Evolutionary conservation across 2,888 invertebrate genomes (phyloP), one percentile per base, ranked within the genome.

Genomic region (Gibbula magus): DNA sequence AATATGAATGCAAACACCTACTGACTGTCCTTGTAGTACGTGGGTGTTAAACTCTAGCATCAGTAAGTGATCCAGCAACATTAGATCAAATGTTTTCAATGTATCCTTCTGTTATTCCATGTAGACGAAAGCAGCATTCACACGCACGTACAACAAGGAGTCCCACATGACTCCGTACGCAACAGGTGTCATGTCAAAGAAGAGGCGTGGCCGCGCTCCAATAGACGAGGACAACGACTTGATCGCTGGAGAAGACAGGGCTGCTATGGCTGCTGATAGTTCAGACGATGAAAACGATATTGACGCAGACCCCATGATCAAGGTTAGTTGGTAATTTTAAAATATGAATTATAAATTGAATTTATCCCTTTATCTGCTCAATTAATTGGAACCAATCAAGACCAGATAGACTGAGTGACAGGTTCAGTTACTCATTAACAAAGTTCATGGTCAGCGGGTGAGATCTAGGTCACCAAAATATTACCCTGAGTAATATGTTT

Each of bases 111-210:
- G 35, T 75, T n/a, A n/a, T n/a, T 67, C 51, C 78, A 81, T 80
- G 10, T 88, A 96, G 96, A 96, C 97, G 0, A 99, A 99, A 94
- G 95, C 98, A 0, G 97, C 98, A 0, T 96, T 99, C 92, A 99
- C 99, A 0, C 95, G 98, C 61, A 94, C 96, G 0, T 98, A 97
- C 92, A 99, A 99, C 93, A 99, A 99, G 92, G 95, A 95, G 84
- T 94, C 95, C 0, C 94, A 95, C 74, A 94, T 96, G 79, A 94
- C 96, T 78, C 97, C 98, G 0, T 98, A 98, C 93, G 95, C 96
- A 13, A 89, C 95, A 13, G 94, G 95, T 67, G 93, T 94, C 66
- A 84, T 83, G 4, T 93, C 94, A 5, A 95, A 95, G 86, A 95
- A 95, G 87, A 96, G 95, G 79, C 75, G 85, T 51, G 83, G 87